Conservation (phyloP, 2,113 vertebrate genomes). For the Rhinopomastus cyanomelas region DNA sequence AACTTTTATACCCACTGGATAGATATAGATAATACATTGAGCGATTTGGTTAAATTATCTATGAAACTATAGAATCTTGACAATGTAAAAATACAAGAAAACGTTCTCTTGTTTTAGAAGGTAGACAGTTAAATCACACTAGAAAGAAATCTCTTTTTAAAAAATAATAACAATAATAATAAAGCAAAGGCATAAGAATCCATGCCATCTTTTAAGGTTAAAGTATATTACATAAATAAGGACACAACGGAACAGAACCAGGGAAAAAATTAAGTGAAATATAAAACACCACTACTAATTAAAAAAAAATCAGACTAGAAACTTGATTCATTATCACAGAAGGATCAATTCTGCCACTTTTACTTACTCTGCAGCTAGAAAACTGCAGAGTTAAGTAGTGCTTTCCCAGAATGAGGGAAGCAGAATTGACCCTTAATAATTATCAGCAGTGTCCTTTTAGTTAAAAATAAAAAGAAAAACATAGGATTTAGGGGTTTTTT, state of each 20-base stretch:
- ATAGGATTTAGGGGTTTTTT: constrained; percentile 77
- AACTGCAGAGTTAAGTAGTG: constrained; percentile 19
- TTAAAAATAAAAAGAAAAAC: constrained; percentile 48
- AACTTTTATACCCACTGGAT: constrained; percentile 94
- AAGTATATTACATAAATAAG: constrained; percentile 97
- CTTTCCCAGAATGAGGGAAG: constrained; percentile 22
- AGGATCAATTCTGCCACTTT: constrained; percentile 52
- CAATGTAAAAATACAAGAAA: constrained; percentile 99
- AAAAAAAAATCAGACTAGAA: constrained; percentile 83
- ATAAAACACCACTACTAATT: constrained; percentile 94
- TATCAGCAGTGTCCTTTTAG: constrained; percentile 78
- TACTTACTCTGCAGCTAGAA: constrained; percentile 41
- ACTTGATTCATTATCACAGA: constrained; percentile 73
- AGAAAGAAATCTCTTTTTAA: constrained; percentile 76
- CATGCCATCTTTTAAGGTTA: constrained; percentile 85
- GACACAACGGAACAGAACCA: constrained; percentile 78
- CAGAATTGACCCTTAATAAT: constrained; percentile 65
- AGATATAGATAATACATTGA: constrained; percentile 89
- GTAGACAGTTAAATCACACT: constrained; percentile 95
- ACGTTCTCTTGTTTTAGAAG: constrained; percentile 90
- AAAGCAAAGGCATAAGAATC: constrained; percentile 84
- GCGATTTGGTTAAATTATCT: constrained; percentile 95
- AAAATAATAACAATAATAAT: constrained; percentile 76
- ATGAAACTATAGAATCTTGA: constrained; percentile 99
- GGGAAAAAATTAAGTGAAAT: constrained; percentile 87